Evolutionary conservation across 2,113 vertebrate species (phyloP).

Genomic region (Meles meles): DNA sequence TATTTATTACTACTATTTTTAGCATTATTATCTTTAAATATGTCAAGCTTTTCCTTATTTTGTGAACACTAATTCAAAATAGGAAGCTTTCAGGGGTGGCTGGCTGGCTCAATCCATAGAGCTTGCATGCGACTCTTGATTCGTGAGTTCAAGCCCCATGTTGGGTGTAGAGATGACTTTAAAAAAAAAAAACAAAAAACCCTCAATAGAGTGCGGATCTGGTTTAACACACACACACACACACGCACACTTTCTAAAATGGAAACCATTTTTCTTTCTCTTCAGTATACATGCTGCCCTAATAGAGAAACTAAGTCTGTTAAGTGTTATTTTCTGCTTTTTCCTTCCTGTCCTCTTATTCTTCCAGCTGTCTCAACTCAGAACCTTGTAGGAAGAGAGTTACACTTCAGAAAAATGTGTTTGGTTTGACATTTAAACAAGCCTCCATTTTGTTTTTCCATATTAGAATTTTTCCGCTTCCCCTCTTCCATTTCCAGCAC

Average conservation of each 20-base stretch:
- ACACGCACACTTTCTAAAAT: neutral
- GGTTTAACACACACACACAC: neutral
- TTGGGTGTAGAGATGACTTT: neutral
- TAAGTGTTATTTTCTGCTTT: conserved; percentile 40
- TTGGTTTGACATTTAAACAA: conserved; percentile 65
- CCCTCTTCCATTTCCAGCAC: neutral
- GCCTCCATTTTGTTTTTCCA: conserved; percentile 41
- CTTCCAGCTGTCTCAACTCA: conserved; percentile 47
- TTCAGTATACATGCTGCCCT: conserved; percentile 19
- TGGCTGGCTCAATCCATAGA: neutral
- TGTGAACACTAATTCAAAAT: conserved; percentile 21
- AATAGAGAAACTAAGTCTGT: conserved; percentile 29
- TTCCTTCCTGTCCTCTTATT: conserved; percentile 50
- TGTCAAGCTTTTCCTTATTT: neutral
- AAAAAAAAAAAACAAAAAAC: neutral
- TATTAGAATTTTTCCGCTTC: conserved; percentile 35
- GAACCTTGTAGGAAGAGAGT: conserved; percentile 48
- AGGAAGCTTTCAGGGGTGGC: neutral
- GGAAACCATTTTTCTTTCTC: conserved; percentile 34
- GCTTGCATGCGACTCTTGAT: neutral
- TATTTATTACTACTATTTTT: neutral
- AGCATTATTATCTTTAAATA: neutral
- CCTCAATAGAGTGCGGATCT: neutral
- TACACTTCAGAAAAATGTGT: conserved; percentile 56
- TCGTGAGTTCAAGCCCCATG: neutral